Conservation (phyloP, 2,113 vertebrate genomes). For the Illadopsis cleaveri region DNA sequence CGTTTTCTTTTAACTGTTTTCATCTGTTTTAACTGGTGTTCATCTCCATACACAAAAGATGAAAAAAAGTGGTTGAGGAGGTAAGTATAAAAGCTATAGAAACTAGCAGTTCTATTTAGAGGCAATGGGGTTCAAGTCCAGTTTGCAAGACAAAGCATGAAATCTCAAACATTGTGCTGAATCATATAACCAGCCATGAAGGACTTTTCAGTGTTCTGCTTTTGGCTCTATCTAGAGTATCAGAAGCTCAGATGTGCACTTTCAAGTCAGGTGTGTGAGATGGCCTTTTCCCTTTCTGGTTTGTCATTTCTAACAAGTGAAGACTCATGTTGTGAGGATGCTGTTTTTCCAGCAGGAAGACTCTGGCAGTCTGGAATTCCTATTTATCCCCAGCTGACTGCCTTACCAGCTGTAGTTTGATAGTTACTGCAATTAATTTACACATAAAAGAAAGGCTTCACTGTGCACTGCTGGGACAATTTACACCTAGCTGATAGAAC, state of each 20-base stretch:
- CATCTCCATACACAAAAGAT: background rate
- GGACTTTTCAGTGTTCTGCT: background rate
- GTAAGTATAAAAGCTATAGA: background rate
- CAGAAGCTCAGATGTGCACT: background rate
- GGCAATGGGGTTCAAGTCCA: background rate
- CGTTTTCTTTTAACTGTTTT: background rate
- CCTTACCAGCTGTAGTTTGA: slow-evolving; percentile 57
- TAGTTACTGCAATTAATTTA: slow-evolving; percentile 72
- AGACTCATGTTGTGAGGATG: background rate
- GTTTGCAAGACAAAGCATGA: background rate
- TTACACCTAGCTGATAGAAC: slow-evolving; percentile 58
- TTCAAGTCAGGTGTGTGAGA: background rate
- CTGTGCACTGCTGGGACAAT: slow-evolving; percentile 32
- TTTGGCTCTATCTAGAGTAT: background rate
- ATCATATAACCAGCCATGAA: background rate
- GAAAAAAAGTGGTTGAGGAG: background rate
- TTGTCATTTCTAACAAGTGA: background rate
- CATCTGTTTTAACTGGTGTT: background rate
- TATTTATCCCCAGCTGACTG: slow-evolving; percentile 42
- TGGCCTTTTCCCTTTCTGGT: background rate
- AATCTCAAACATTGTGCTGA: background rate
- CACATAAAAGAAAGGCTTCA: slow-evolving; percentile 60
- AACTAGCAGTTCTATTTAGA: background rate
- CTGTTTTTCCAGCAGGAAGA: slow-evolving; percentile 7
- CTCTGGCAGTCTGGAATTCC: slow-evolving; percentile 21